A percentile compares a stretch with the other conserved stretches of the same genome.
Evolutionary conservation across 2,888 invertebrate genomes (phyloP).

Genomic region (Actias luna): DNA sequence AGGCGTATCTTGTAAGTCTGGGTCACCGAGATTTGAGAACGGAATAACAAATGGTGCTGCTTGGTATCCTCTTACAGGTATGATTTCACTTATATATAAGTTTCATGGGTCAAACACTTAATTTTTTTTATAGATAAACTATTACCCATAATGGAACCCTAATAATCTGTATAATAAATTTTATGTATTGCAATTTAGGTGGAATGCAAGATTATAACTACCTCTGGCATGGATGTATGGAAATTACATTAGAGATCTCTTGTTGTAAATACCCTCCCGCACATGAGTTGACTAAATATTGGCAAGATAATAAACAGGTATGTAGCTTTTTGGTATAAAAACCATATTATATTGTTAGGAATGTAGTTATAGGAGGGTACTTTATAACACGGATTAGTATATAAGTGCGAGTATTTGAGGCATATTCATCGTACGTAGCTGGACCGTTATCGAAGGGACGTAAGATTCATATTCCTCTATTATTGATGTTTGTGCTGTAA

Average conservation of each 20-base stretch:
- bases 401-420: no score
- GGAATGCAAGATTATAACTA: constrained; percentile 98
- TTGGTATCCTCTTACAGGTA: constrained; percentile 93
- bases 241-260: constrained; percentile 95
- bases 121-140: background rate
- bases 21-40: constrained; percentile 88
- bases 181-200: constrained; percentile 65
- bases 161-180: no score
- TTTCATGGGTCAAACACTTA: background rate
- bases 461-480: no score
- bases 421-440: no score
- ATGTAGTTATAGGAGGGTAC: no score
- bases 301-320: constrained; percentile 94
- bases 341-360: no score
- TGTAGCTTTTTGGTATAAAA: background rate
- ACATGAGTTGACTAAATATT: constrained; percentile 89
- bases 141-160: no score
- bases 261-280: constrained; percentile 96
- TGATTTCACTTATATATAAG: background rate
- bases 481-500: no score
- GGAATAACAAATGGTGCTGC: constrained; percentile 97
- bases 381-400: no score
- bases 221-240: constrained; percentile 96
- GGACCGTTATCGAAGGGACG: no score
- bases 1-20: constrained; percentile 90